Conservation (phyloP, 2,888 invertebrate species). For the Limnephilus rhombicus region DNA sequence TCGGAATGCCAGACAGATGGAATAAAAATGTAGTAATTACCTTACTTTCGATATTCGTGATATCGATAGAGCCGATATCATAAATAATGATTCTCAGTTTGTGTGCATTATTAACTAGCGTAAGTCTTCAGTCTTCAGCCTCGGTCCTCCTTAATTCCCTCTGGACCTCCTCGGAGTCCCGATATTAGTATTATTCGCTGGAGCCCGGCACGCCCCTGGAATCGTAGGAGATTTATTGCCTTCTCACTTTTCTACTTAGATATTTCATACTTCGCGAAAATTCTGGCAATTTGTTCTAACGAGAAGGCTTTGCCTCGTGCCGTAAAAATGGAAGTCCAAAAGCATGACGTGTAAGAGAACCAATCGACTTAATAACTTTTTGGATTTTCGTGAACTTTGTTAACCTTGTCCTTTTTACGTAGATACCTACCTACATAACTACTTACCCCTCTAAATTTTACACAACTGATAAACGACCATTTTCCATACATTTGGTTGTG, state of each 20-base stretch:
- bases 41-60: not conserved
- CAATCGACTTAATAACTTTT: not conserved
- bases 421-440: not conserved
- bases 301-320: slow-evolving; percentile 17
- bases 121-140: slow-evolving; percentile 10
- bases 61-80: not conserved
- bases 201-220: slow-evolving; percentile 29
- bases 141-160: not conserved
- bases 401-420: not conserved
- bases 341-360: not conserved
- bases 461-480: no score
- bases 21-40: not conserved
- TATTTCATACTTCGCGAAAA: slow-evolving; percentile 47
- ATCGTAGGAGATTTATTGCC: slow-evolving; percentile 41
- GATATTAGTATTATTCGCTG: slow-evolving; percentile 5
- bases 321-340: not conserved
- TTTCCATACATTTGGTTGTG: no score
- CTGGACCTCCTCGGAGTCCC: not conserved
- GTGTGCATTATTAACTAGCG: slow-evolving; percentile 6
- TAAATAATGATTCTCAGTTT: not conserved
- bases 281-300: slow-evolving; percentile 54
- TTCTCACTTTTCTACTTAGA: slow-evolving; percentile 36
- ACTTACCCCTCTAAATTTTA: no score
- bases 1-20: not conserved
- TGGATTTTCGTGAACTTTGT: not conserved